A percentile compares a stretch with the other conserved stretches of the same genome.
phyloP scores from a whole-genome alignment of 2,888 invertebrate genomes.

The Leucophora obtusa region DNA sequence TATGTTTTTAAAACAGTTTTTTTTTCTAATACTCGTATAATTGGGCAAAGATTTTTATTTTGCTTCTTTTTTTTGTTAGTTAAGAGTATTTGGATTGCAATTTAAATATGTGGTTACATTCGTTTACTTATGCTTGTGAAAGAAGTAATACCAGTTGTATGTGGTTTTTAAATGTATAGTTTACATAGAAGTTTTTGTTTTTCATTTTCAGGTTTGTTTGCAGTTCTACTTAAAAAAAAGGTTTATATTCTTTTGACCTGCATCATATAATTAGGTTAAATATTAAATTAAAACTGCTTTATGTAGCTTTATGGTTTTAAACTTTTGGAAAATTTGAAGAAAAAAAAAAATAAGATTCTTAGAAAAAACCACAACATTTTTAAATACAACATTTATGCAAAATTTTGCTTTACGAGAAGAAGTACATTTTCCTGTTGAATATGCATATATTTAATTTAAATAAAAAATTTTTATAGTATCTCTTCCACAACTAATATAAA shows the following conservation, averaged over 20 bases:
- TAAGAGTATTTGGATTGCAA: neutral
- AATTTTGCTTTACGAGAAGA: no score
- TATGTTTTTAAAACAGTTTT: neutral
- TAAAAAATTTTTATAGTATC: no score
- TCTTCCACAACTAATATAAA: no score
- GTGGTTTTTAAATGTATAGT: neutral
- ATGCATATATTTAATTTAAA: no score
- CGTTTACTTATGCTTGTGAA: conserved; percentile 19
- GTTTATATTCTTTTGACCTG: neutral
- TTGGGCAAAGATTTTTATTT: conserved; percentile 14
- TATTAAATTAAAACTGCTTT: neutral
- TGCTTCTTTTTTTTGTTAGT: neutral
- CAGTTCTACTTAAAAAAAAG: neutral
- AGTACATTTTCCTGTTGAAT: no score
- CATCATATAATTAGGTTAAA: neutral
- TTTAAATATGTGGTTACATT: conserved; percentile 30
- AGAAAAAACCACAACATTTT: no score
- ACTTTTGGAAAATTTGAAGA: no score
- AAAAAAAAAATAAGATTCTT: no score
- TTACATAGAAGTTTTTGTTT: neutral
- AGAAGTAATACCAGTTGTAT: neutral
- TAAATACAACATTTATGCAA: no score
- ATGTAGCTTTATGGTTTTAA: neutral
- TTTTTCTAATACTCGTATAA: neutral
- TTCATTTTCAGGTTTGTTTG: neutral